These are phyloP conservation scores for Hemaris fuciformis DNA, from an alignment of 2,888 invertebrate species.

Conservation along the genomic window DNA sequence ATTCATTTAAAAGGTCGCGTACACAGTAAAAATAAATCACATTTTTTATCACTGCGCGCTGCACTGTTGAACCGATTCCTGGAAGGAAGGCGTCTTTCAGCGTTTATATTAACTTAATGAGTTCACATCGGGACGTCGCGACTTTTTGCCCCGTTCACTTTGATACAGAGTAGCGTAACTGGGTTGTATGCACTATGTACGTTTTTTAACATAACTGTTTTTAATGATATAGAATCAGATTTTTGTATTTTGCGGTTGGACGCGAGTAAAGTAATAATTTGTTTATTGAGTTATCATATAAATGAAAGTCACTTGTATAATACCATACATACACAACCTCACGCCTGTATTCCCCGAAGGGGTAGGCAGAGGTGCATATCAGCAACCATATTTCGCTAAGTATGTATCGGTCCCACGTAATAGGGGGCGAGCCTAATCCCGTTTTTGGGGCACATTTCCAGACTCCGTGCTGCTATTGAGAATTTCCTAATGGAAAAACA, in stretches of 20 bases:
- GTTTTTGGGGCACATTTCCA: too few relatives aligned
- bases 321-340: too few relatives aligned
- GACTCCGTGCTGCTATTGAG: too few relatives aligned
- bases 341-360: too few relatives aligned
- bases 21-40: not conserved
- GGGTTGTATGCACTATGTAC: constrained; percentile 21
- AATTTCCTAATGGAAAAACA: too few relatives aligned
- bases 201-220: constrained; percentile 16
- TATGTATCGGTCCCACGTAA: too few relatives aligned
- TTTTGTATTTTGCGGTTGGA: not conserved
- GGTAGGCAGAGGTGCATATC: too few relatives aligned
- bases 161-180: constrained; percentile 34
- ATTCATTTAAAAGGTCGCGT: not conserved
- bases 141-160: constrained; percentile 38
- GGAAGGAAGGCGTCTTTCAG: constrained; percentile 51
- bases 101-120: constrained; percentile 73
- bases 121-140: constrained; percentile 30
- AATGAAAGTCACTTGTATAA: too few relatives aligned
- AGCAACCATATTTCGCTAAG: too few relatives aligned
- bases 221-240: not conserved
- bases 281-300: not conserved
- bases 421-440: too few relatives aligned
- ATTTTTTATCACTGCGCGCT: not conserved
- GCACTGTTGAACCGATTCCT: constrained; percentile 39
- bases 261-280: not conserved